These are phyloP conservation scores for Odontocerum albicorne DNA, from an alignment of 2,888 invertebrate genomes.

Conservation along the genomic window DNA sequence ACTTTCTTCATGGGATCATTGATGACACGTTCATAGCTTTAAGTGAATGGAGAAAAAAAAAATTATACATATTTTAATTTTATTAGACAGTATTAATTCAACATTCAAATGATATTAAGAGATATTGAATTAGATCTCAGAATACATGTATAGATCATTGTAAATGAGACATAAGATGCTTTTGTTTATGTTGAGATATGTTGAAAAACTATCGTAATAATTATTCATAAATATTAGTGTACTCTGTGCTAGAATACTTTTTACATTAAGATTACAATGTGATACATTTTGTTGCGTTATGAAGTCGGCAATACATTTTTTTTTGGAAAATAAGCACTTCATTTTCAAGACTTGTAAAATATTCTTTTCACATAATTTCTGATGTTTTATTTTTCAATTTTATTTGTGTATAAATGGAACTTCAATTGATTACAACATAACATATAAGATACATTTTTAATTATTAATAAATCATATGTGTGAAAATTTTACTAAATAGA, in stretches of 20 bases:
- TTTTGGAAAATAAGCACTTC: too few relatives aligned
- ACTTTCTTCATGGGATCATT: constrained; percentile 31
- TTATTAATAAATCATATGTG: too few relatives aligned
- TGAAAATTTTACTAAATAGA: too few relatives aligned
- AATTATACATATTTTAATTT: constrained; percentile 34
- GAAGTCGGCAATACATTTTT: constrained; percentile 22
- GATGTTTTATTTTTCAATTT: too few relatives aligned
- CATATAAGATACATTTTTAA: too few relatives aligned
- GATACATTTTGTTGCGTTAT: constrained; percentile 36
- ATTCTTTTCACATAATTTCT: too few relatives aligned
- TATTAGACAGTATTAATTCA: constrained; percentile 36
- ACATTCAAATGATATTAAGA: constrained; percentile 37
- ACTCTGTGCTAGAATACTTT: constrained; percentile 36
- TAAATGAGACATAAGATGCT: constrained; percentile 33
- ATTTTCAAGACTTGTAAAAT: too few relatives aligned
- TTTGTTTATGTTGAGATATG: constrained; percentile 34
- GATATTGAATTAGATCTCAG: constrained; percentile 37
- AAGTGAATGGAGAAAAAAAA: constrained; percentile 31
- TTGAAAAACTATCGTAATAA: constrained; percentile 34
- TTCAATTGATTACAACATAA: too few relatives aligned
- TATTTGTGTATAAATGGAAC: too few relatives aligned
- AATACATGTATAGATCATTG: constrained; percentile 33
- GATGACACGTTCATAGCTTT: constrained; percentile 36
- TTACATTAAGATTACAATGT: constrained; percentile 36
- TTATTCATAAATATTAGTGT: constrained; percentile 30